These are phyloP conservation scores for Drosophila asahinai DNA, from an alignment of 1,140 invertebrate genomes.

Conservation along the genomic window DNA sequence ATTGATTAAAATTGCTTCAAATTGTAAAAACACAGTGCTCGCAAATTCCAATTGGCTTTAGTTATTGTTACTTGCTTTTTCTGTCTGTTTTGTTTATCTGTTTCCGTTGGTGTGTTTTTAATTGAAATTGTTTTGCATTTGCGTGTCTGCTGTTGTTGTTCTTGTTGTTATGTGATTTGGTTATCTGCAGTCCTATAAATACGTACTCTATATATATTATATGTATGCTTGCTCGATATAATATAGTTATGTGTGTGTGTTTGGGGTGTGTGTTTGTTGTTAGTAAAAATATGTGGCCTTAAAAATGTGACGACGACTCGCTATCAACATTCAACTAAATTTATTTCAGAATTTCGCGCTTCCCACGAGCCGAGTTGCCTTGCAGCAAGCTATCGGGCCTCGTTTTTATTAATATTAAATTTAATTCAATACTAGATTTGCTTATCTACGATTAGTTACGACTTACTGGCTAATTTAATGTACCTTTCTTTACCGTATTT, in stretches of 20 bases:
- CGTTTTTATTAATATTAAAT: slow-evolving; percentile 36
- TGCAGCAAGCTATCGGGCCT: slow-evolving; percentile 40
- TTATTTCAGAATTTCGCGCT: slow-evolving; percentile 82
- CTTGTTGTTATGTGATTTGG: slow-evolving; percentile 25
- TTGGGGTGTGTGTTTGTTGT: slow-evolving; percentile 18
- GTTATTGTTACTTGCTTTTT: slow-evolving; percentile 40
- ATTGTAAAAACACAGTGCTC: slow-evolving; percentile 40
- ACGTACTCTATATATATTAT: slow-evolving; percentile 51
- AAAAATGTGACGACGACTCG: slow-evolving; percentile 65
- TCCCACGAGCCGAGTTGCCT: slow-evolving; percentile 57
- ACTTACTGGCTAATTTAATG: slow-evolving; percentile 65
- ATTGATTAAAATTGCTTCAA: slow-evolving; percentile 39
- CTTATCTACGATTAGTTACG: slow-evolving; percentile 69
- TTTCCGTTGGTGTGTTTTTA: slow-evolving; percentile 33
- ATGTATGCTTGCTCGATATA: slow-evolving; percentile 49
- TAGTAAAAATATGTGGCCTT: slow-evolving; percentile 70
- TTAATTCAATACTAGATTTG: slow-evolving; percentile 52
- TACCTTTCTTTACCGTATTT: slow-evolving; percentile 47
- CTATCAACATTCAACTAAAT: slow-evolving; percentile 73
- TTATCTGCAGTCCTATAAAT: slow-evolving; percentile 55
- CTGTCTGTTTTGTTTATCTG: slow-evolving; percentile 13
- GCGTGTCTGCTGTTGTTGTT: slow-evolving; percentile 34
- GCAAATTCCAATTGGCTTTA: slow-evolving; percentile 38
- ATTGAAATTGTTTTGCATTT: slow-evolving; percentile 62
- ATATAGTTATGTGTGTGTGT: slow-evolving; percentile 41